phyloP scores from a whole-genome alignment of 2,797 vertebrate genomes.

The Anguilla pacifica region DNA sequence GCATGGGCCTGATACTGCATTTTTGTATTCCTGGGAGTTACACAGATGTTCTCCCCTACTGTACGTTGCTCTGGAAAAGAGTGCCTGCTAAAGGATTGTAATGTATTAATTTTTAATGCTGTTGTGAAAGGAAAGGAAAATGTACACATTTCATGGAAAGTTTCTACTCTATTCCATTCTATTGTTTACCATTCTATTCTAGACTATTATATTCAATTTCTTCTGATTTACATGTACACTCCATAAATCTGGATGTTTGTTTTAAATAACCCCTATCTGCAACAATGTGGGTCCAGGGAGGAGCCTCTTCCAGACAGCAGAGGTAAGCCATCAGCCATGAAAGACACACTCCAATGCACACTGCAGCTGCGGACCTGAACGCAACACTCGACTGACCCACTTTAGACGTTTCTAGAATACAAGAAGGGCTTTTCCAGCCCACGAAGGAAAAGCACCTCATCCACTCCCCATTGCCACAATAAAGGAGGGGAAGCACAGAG shows the following conservation, averaged over 20 bases:
- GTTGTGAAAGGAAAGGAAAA: no score
- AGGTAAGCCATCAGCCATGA: conserved; percentile 21
- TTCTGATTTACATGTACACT: neutral
- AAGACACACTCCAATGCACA: conserved; percentile 34
- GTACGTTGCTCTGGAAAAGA: neutral
- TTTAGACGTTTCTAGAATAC: conserved; percentile 71
- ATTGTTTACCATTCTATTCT: neutral
- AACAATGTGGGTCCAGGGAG: neutral
- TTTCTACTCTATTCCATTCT: no score
- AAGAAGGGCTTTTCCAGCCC: conserved; percentile 71
- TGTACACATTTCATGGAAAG: no score
- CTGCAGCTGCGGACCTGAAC: conserved; percentile 61
- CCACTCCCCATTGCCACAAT: neutral
- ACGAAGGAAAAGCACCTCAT: conserved; percentile 44
- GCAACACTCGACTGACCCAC: conserved; percentile 72
- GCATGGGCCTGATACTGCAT: neutral
- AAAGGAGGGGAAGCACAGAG: neutral
- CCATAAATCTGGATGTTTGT: neutral
- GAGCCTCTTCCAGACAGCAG: conserved; percentile 15
- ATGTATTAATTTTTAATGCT: no score
- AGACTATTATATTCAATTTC: neutral
- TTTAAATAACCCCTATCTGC: neutral
- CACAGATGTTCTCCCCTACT: neutral
- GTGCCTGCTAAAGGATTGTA: no score
- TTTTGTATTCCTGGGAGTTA: neutral